These are phyloP conservation scores for Drosophila oshimai DNA, from an alignment of 1,140 invertebrate species.

Conservation along the genomic window DNA sequence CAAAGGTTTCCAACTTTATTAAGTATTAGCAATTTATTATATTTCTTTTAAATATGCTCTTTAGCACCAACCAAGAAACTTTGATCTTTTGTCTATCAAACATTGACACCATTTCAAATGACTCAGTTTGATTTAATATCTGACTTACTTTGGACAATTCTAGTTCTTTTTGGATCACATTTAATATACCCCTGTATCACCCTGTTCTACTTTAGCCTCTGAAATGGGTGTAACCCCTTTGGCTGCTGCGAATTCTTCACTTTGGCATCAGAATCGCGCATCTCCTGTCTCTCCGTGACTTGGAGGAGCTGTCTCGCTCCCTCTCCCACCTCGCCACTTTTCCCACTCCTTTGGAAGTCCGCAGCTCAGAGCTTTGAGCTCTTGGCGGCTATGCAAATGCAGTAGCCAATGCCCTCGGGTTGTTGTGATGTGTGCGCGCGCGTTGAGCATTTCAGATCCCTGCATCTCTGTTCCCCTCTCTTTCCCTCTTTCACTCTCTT, in stretches of 20 bases:
- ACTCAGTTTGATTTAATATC: too few species aligned
- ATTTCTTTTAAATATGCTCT: too few species aligned
- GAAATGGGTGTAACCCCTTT: slow-evolving; percentile 8
- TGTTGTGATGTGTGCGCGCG: slow-evolving; percentile 79
- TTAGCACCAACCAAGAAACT: too few species aligned
- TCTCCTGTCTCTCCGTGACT: slow-evolving; percentile 26
- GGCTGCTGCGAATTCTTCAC: slow-evolving; percentile 10
- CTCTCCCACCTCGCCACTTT: not conserved
- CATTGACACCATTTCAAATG: too few species aligned
- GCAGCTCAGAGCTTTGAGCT: slow-evolving; percentile 31
- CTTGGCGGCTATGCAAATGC: slow-evolving; percentile 79
- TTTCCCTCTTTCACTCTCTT: not conserved
- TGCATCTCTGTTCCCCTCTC: not conserved
- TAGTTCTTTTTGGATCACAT: not conserved
- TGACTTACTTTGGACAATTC: too few species aligned
- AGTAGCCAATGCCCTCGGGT: slow-evolving; percentile 82
- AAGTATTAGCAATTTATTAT: too few species aligned
- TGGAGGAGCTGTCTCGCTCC: slow-evolving; percentile 15
- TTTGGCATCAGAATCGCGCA: slow-evolving; percentile 1
- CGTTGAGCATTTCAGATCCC: slow-evolving; percentile 31
- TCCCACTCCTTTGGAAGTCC: not conserved
- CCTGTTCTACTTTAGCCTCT: not conserved
- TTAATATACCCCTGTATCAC: too few species aligned
- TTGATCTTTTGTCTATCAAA: too few species aligned
- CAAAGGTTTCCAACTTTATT: too few species aligned